Conservation (phyloP, 2,888 invertebrate genomes). For the Podabrus alpinus region DNA sequence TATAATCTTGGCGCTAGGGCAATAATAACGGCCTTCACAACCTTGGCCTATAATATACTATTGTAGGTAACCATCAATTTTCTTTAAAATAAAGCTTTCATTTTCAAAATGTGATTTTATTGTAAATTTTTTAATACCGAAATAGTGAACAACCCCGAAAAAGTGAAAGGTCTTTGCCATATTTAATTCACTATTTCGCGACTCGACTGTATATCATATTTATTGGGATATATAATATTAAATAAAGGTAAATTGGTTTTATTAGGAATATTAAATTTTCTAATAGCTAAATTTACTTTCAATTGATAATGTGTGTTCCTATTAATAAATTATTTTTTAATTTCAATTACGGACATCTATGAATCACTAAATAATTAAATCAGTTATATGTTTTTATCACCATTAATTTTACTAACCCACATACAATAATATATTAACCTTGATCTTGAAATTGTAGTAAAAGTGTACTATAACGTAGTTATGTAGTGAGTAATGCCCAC, state of each 20-base stretch:
- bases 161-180: too few species aligned
- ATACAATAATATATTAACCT: not conserved
- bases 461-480: not conserved
- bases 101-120: too few species aligned
- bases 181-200: too few species aligned
- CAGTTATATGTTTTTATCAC: not conserved
- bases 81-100: too few species aligned
- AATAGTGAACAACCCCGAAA: too few species aligned
- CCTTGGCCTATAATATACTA: too few species aligned
- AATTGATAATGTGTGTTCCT: not conserved
- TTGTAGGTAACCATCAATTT: too few species aligned
- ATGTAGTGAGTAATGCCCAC: not conserved
- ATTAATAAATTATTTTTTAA: not conserved
- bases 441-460: constrained; percentile 4
- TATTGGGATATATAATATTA: not conserved
- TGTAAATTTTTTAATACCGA: too few species aligned
- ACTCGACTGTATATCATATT: too few species aligned
- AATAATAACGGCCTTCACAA: too few species aligned
- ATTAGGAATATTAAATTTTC: not conserved
- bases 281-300: not conserved
- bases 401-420: not conserved
- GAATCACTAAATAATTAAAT: not conserved
- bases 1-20: too few species aligned
- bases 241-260: not conserved
- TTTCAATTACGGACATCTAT: not conserved